Conservation (phyloP, 2,113 vertebrate genomes). For the Bos javanicus region DNA sequence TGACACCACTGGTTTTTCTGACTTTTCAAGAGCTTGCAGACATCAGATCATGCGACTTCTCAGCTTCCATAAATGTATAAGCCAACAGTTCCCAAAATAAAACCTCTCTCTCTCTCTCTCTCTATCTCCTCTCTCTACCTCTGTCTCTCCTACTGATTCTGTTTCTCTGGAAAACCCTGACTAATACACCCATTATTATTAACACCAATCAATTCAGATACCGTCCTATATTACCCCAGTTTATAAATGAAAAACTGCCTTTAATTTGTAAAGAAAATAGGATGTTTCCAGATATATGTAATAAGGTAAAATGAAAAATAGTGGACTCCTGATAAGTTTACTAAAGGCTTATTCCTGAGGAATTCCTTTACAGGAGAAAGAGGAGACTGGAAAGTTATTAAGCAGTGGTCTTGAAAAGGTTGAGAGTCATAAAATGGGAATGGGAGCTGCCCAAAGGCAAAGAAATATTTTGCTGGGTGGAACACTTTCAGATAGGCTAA, state of each 20-base stretch:
- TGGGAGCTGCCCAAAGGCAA: neutral
- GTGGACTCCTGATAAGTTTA: neutral
- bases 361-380: neutral
- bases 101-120: neutral
- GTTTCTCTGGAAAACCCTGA: neutral
- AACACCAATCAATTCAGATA: neutral
- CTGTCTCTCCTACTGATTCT: neutral
- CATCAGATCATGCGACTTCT: neutral
- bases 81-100: neutral
- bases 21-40: neutral
- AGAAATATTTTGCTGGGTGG: no score
- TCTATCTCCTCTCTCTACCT: neutral
- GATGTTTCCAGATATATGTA: neutral
- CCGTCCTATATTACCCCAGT: no score
- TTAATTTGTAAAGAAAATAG: neutral
- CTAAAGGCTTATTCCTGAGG: neutral
- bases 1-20: neutral
- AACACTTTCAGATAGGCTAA: neutral
- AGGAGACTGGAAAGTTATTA: neutral
- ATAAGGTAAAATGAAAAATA: neutral
- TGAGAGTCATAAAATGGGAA: neutral
- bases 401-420: neutral
- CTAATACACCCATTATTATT: neutral
- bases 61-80: neutral
- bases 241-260: neutral